Percentiles rank a stretch among this genome's conserved stretches.
Evolutionary conservation across 2,113 vertebrate species (phyloP).

Genomic region (Passer montanus): DNA sequence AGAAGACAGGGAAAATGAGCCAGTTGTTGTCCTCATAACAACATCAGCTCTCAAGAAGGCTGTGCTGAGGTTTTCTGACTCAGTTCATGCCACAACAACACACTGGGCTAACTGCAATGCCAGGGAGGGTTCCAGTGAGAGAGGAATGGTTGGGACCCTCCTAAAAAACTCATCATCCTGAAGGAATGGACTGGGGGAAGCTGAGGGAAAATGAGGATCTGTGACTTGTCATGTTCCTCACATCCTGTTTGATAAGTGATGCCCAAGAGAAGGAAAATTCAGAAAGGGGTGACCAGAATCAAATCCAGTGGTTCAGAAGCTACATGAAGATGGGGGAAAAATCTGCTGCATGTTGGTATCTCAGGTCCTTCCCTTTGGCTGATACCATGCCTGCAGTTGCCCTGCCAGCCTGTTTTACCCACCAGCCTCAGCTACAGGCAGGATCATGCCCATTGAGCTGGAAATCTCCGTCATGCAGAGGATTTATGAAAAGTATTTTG

Average conservation of each 20-base stretch:
- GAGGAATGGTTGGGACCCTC: background rate
- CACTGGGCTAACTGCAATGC: background rate
- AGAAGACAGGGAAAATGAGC: background rate
- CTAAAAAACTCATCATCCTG: background rate
- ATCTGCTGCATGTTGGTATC: rapidly evolving
- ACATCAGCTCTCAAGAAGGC: background rate
- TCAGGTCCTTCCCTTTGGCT: background rate
- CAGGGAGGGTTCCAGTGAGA: background rate
- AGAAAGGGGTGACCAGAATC: background rate
- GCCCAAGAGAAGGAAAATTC: background rate
- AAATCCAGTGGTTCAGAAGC: background rate
- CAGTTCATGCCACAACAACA: background rate
- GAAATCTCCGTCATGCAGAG: background rate
- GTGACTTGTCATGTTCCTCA: background rate
- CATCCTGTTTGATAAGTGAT: background rate
- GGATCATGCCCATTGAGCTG: background rate
- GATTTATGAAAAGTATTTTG: constrained; percentile 24
- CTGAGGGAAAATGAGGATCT: background rate
- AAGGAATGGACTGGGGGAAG: background rate
- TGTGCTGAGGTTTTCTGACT: background rate
- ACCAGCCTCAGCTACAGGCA: background rate
- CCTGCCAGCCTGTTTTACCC: background rate
- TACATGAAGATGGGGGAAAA: background rate
- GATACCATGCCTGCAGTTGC: background rate
- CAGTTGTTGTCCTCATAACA: background rate